Evolutionary conservation across 1,140 invertebrate genomes (phyloP).

Genomic region (Streblospio benedicti): DNA sequence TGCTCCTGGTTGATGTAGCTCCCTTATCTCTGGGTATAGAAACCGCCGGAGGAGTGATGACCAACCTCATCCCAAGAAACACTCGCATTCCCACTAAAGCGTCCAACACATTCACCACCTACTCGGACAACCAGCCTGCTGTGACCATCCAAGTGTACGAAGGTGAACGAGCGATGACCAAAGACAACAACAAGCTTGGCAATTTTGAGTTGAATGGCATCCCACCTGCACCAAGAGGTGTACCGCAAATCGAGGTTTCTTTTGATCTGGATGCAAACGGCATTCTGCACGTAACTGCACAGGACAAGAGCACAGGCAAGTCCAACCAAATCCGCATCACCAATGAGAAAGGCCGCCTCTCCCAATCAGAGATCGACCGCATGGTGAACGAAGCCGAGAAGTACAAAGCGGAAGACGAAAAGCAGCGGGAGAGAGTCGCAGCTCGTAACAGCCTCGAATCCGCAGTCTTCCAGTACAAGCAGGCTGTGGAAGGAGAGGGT

Average conservation of each 20-base stretch:
- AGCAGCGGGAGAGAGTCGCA: slow-evolving; percentile 23
- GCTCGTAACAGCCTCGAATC: slow-evolving; percentile 31
- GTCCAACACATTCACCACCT: slow-evolving; percentile 40
- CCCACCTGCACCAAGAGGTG: slow-evolving; percentile 81
- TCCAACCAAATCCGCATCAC: slow-evolving; percentile 76
- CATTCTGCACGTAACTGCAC: slow-evolving; percentile 48
- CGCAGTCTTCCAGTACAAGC: slow-evolving; percentile 28
- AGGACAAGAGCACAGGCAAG: slow-evolving; percentile 73
- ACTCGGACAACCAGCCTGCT: slow-evolving; percentile 59
- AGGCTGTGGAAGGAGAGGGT: slow-evolving; percentile 20
- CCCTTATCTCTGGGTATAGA: slow-evolving; percentile 47
- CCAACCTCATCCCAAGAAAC: slow-evolving; percentile 35
- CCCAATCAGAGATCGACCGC: slow-evolving; percentile 48
- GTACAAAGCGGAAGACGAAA: slow-evolving; percentile 46
- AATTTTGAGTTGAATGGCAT: slow-evolving; percentile 87
- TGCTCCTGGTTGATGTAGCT: slow-evolving; percentile 43
- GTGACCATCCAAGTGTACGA: slow-evolving; percentile 68
- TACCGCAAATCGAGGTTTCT: slow-evolving; percentile 80
- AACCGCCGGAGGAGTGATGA: slow-evolving; percentile 59
- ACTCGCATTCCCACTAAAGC: slow-evolving; percentile 39
- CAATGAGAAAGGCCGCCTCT: slow-evolving; percentile 47
- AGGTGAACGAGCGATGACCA: slow-evolving; percentile 85
- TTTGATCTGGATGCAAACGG: slow-evolving; percentile 53
- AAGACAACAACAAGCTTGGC: slow-evolving; percentile 68
- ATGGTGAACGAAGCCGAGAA: slow-evolving; percentile 52